Percentiles rank a stretch among this genome's conserved stretches.
phyloP scores from a whole-genome alignment of 2,888 invertebrate genomes.

The Drosophila neutralis region DNA sequence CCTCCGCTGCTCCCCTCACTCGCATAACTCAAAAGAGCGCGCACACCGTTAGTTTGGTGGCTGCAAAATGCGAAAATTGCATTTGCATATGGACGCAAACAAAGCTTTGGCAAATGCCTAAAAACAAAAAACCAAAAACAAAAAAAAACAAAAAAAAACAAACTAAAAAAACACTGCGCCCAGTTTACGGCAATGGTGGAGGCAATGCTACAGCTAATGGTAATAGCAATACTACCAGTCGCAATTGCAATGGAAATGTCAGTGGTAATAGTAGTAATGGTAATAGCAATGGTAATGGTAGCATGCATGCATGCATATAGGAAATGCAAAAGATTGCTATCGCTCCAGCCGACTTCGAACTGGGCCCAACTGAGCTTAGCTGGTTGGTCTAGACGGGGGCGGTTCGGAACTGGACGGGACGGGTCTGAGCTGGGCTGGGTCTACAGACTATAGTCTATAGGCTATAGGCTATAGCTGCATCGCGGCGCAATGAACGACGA shows the following conservation, averaged over 20 bases:
- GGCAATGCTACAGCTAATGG: slow-evolving; percentile 46
- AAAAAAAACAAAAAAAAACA: slow-evolving; percentile 7
- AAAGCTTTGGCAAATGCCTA: slow-evolving; percentile 54
- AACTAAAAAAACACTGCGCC: slow-evolving; percentile 61
- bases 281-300: slow-evolving; percentile 49
- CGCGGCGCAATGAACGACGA: slow-evolving; percentile 64
- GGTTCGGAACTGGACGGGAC: slow-evolving; percentile 17
- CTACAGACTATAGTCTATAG: neutral
- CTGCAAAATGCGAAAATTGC: slow-evolving; percentile 72
- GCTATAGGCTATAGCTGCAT: slow-evolving; percentile 19
- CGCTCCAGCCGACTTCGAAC: slow-evolving; percentile 32
- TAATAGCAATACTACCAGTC: slow-evolving; percentile 28
- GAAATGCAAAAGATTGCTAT: slow-evolving; percentile 77
- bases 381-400: slow-evolving; percentile 3
- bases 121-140: slow-evolving; percentile 30
- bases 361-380: slow-evolving; percentile 1
- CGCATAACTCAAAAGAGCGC: slow-evolving; percentile 81
- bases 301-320: slow-evolving; percentile 79
- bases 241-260: slow-evolving; percentile 7
- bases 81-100: slow-evolving; percentile 77
- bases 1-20: slow-evolving; percentile 19
- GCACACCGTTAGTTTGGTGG: slow-evolving; percentile 77
- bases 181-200: slow-evolving; percentile 59
- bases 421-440: slow-evolving; percentile 25
- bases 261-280: slow-evolving; percentile 31